phyloP scores from a whole-genome alignment of 2,113 vertebrate species.

The Oostethus manadensis region DNA sequence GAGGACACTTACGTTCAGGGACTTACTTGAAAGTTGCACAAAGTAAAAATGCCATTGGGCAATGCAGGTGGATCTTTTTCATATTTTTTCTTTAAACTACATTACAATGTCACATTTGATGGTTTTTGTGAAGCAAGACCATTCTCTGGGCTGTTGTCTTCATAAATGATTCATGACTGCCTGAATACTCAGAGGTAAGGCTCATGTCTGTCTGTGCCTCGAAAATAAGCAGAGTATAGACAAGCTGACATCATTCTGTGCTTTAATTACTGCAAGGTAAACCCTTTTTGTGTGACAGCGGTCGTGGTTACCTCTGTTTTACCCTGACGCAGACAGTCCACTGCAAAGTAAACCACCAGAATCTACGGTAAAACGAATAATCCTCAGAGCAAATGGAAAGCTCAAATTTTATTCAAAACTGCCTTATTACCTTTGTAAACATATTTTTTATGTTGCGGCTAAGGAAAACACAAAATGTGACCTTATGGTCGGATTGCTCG shows the following conservation, averaged over 20 bases:
- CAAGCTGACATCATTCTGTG: conserved; percentile 39
- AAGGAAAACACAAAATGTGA: conserved; percentile 4
- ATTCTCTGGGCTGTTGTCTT: conserved; percentile 38
- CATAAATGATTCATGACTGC: conserved; percentile 45
- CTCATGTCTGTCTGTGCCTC: conserved; percentile 36
- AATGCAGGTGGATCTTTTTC: not conserved
- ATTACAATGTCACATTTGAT: conserved; percentile 56
- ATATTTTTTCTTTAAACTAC: conserved; percentile 36
- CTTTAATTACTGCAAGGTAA: conserved; percentile 39
- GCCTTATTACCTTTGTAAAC: not conserved
- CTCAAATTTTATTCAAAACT: too few relatives aligned
- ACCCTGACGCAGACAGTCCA: not conserved
- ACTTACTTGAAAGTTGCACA: too few relatives aligned
- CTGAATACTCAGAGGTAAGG: conserved; percentile 23
- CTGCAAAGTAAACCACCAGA: not conserved
- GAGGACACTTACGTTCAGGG: too few relatives aligned
- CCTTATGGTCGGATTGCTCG: conserved; percentile 13
- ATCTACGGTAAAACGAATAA: not conserved
- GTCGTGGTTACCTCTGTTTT: conserved; percentile 36
- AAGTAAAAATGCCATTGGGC: not conserved
- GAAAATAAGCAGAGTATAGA: conserved; percentile 42
- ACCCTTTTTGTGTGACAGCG: conserved; percentile 33
- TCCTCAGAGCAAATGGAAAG: too few relatives aligned
- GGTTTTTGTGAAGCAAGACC: conserved; percentile 50
- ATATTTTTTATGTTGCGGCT: not conserved